These are phyloP conservation scores for Mus pahari DNA, from an alignment of 2,113 vertebrate species.

Conservation along the genomic window DNA sequence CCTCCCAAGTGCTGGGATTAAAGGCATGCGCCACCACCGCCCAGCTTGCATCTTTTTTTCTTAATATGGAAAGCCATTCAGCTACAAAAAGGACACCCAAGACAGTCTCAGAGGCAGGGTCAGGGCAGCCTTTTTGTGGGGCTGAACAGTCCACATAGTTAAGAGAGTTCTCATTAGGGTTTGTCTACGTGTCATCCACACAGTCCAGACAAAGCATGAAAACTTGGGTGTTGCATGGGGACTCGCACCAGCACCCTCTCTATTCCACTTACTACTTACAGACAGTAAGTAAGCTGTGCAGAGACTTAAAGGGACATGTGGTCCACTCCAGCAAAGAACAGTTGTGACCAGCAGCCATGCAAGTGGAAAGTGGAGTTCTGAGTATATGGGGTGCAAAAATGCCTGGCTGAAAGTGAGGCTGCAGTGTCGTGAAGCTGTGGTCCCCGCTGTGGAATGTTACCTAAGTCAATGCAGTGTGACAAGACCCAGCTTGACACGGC, in stretches of 20 bases:
- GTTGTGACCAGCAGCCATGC: neutral
- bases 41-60: slow-evolving; percentile 27
- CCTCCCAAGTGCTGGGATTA: no score
- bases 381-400: neutral
- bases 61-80: slow-evolving; percentile 51
- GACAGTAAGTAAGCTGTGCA: neutral
- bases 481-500: slow-evolving; percentile 1
- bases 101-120: neutral
- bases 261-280: no score
- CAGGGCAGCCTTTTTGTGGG: neutral
- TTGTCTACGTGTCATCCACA: neutral
- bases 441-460: neutral
- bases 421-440: neutral
- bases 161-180: neutral
- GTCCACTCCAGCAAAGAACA: neutral
- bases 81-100: slow-evolving; percentile 21
- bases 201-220: neutral
- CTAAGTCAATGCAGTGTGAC: neutral
- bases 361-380: slow-evolving; percentile 6
- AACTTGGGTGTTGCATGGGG: neutral
- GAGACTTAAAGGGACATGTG: neutral
- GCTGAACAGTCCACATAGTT: neutral
- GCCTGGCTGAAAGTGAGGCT: neutral
- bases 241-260: neutral
- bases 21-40: no score